Base-by-base conservation (phyloP, 2,888 invertebrate species). In the Rotaria magnacalcarata region DNA sequence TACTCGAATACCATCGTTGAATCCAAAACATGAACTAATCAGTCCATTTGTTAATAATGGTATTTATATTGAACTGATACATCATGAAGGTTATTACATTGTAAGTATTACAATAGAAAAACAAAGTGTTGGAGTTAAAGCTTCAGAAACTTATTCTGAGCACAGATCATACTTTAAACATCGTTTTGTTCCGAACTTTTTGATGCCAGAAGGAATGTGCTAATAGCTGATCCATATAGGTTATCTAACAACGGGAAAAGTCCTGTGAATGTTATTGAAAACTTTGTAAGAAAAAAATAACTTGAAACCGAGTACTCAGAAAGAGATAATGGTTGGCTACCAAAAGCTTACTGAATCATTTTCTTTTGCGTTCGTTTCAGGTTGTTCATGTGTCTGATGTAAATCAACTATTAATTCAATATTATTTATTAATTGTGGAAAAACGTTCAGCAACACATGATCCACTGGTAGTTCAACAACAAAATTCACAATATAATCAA, bases 341-440 rank as follows among this genome's bases (percentile, higher is more conserved):
- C 34, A 34, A 34, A 34, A 34, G 2, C 34, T 34, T 34, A 34
- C 34, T 34, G 34, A 34, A 34, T 34, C 34, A 34, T 34, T 34
- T 34, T 34, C 34, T 34, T 34, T 34, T 34, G 34, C 34, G 1
- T 34, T 34, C 34, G 34, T 47, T 80, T 43, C 19, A 80, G 80
- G n/a, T 80, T 24, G 47, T 80, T 11, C 47, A 80, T 80, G 14
- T 80, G 24, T 80, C 80, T 10, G 47, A 80, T 80, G 80, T 80
- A 10, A 80, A 80, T 47, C 80, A 80, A 80, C 11, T 80, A n/a
- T 47, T 80, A 47, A n/a, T 80, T 47, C 80, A 80, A 80, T 80
- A 80, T 80, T 80, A 80, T 80, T 80, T 80, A 80, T 47, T 80
- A 47, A 80, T 80, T 80, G 24, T 80, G 16, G 80, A 80, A 47